phyloP scores from a whole-genome alignment of 2,113 vertebrate genomes.

The Equus quagga region DNA sequence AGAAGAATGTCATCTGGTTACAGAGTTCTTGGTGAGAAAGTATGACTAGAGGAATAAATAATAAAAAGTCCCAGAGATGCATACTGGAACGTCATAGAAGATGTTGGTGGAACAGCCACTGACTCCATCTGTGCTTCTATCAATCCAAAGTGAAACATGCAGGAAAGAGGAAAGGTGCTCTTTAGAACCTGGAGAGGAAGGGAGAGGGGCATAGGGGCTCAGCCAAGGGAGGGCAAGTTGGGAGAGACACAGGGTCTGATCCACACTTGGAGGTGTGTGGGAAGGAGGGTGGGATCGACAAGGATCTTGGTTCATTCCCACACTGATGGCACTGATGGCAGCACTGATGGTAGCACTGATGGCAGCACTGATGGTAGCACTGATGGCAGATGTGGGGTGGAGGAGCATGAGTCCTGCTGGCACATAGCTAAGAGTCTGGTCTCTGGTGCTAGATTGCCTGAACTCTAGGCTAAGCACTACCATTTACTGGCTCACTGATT shows the following conservation, averaged over 20 bases:
- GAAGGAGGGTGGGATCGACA: no score
- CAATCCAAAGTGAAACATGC: background rate
- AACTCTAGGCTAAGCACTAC: background rate
- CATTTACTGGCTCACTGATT: background rate
- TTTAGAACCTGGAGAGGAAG: no score
- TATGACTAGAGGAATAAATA: background rate
- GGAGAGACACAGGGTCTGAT: accelerated
- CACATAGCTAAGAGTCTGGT: accelerated
- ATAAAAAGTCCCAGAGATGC: background rate
- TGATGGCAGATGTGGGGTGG: accelerated
- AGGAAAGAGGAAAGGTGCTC: background rate
- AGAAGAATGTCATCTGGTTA: background rate
- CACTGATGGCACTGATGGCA: no score
- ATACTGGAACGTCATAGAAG: background rate
- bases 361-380: background rate
- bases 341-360: background rate
- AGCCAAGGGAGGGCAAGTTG: accelerated
- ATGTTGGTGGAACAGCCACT: background rate
- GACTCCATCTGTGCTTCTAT: accelerated
- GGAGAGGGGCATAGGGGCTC: accelerated
- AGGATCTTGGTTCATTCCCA: no score
- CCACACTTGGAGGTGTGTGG: accelerated
- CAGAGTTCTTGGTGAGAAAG: background rate
- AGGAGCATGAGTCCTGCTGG: accelerated
- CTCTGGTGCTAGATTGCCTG: background rate